Conservation (phyloP, 1,140 invertebrate genomes). For the Mesaphorura yosii region DNA sequence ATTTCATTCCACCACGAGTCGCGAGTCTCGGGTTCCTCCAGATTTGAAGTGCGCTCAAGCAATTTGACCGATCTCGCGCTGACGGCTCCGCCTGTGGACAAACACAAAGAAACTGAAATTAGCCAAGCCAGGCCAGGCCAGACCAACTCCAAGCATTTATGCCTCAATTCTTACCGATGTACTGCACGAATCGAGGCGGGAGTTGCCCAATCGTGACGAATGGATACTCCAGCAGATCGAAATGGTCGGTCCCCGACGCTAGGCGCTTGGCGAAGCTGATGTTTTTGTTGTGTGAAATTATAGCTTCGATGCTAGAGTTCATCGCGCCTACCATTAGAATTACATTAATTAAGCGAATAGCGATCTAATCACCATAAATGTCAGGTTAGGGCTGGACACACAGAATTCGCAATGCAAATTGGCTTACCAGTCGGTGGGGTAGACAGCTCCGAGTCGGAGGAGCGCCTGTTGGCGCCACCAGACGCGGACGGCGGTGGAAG, state of each 20-base stretch:
- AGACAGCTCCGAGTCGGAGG: constrained; percentile 85
- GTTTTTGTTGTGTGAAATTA: constrained; percentile 8
- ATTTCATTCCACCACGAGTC: constrained; percentile 94
- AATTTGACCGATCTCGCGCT: constrained; percentile 76
- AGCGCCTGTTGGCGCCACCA: constrained; percentile 43
- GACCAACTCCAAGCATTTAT: no score
- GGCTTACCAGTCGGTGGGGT: constrained; percentile 77
- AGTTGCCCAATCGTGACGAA: constrained; percentile 88
- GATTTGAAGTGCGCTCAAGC: constrained; percentile 62
- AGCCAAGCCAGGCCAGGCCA: no score
- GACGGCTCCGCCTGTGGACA: constrained; percentile 60
- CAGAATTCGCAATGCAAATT: background rate
- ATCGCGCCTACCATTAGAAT: background rate
- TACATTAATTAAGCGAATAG: background rate
- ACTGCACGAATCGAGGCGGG: constrained; percentile 72
- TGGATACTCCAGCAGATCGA: constrained; percentile 84
- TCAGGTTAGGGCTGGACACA: background rate
- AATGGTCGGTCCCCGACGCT: constrained; percentile 21
- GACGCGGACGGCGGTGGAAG: no score
- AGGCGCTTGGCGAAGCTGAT: constrained; percentile 9
- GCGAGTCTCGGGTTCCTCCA: constrained; percentile 77
- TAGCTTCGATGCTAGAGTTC: constrained; percentile 8
- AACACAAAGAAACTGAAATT: background rate
- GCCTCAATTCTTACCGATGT: constrained; percentile 68
- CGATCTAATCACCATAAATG: background rate